phyloP scores from a whole-genome alignment of 2,113 vertebrate species.

The Anarhynchus alexandrinus region DNA sequence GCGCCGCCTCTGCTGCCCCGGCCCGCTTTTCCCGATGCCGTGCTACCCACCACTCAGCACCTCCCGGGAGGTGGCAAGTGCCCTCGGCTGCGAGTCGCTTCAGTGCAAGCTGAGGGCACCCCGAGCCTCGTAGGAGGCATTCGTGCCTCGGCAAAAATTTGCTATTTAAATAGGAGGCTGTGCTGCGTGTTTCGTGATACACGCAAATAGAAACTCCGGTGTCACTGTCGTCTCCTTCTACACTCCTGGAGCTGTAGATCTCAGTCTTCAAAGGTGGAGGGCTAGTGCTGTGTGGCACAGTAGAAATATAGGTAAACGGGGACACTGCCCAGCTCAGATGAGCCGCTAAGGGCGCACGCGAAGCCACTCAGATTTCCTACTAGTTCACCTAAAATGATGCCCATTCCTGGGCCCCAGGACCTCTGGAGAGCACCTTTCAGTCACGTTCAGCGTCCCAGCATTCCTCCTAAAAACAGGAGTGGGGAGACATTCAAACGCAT shows the following conservation, averaged over 20 bases:
- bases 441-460: neutral
- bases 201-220: neutral
- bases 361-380: neutral
- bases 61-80: neutral
- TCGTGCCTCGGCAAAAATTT: neutral
- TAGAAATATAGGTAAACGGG: neutral
- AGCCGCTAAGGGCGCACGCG: fast-evolving
- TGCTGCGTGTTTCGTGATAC: neutral
- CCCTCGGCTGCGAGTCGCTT: neutral
- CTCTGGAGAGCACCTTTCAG: neutral
- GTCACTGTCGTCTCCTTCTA: neutral
- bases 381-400: neutral
- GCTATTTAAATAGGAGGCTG: neutral
- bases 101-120: neutral
- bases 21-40: fast-evolving
- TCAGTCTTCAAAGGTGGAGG: neutral
- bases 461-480: fast-evolving
- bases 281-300: neutral
- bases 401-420: neutral
- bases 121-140: neutral
- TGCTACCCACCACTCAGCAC: neutral
- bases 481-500: fast-evolving
- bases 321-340: neutral
- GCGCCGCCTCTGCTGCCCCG: neutral
- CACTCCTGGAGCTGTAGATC: neutral